A percentile compares a stretch with the other conserved stretches of the same genome.
Conservation (phyloP, 2,888 invertebrate species). For the Clivina fossor region DNA sequence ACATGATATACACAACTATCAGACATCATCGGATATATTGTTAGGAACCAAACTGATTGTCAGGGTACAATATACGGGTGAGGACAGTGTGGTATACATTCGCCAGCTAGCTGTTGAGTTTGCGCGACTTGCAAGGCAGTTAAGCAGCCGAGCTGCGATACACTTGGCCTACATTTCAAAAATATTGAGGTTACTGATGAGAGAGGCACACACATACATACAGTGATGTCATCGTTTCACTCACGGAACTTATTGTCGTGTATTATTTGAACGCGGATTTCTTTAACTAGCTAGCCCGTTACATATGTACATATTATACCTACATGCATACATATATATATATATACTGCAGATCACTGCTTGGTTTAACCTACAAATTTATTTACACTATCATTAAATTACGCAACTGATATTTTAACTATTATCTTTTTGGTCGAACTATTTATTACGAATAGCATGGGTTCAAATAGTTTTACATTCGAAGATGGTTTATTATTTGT, state of each 20-base stretch:
- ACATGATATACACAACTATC: too few species aligned
- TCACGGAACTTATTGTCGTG: constrained; percentile 26
- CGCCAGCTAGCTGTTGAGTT: not conserved
- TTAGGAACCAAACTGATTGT: too few species aligned
- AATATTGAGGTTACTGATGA: constrained; percentile 26
- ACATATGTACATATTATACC: not conserved
- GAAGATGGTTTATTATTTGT: too few species aligned
- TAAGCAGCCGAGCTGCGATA: constrained; percentile 10
- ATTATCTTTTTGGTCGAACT: too few species aligned
- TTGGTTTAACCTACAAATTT: not conserved
- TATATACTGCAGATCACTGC: not conserved
- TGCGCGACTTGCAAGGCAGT: not conserved
- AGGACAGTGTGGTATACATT: too few species aligned
- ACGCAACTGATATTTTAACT: too few species aligned
- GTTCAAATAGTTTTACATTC: too few species aligned
- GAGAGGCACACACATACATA: too few species aligned
- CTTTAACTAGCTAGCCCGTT: not conserved
- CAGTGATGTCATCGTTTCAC: constrained; percentile 16
- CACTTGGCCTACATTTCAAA: constrained; percentile 29
- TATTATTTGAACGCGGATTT: not conserved
- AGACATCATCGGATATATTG: too few species aligned
- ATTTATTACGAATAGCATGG: too few species aligned
- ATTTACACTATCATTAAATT: too few species aligned
- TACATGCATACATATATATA: not conserved
- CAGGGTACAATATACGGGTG: too few species aligned